Conservation (phyloP, 1,140 invertebrate genomes). For the Hypsibius dujardini region DNA sequence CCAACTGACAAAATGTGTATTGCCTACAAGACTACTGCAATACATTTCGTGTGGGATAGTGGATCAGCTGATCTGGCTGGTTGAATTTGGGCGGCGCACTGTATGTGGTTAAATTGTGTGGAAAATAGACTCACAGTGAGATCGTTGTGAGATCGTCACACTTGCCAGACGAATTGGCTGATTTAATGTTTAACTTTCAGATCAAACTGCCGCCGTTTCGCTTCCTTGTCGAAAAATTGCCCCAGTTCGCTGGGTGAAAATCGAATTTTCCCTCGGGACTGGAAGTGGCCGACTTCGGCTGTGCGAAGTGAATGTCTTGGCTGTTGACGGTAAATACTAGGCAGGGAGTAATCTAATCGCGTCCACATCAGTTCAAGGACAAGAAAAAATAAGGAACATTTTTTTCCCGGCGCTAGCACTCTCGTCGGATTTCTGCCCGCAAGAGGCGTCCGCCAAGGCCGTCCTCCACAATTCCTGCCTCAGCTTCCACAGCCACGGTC, state of each 20-base stretch:
- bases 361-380: too few relatives aligned
- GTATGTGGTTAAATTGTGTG: too few relatives aligned
- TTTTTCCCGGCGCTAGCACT: not conserved
- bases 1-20: too few relatives aligned
- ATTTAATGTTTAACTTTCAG: not conserved
- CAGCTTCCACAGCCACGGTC: constrained; percentile 14
- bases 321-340: not conserved
- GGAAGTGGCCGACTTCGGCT: not conserved
- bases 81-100: too few relatives aligned
- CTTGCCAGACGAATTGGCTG: not conserved
- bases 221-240: not conserved
- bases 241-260: not conserved
- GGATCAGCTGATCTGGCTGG: too few relatives aligned
- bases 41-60: too few relatives aligned
- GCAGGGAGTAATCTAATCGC: too few relatives aligned
- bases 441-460: constrained; percentile 13
- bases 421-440: not conserved
- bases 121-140: too few relatives aligned
- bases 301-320: constrained; percentile 13
- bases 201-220: constrained; percentile 8
- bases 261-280: not conserved
- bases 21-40: too few relatives aligned
- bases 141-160: too few relatives aligned
- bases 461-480: not conserved
- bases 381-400: not conserved